Evolutionary conservation across 2,797 vertebrate species (phyloP).

Genomic region (Pseudotriccus pelzelni): DNA sequence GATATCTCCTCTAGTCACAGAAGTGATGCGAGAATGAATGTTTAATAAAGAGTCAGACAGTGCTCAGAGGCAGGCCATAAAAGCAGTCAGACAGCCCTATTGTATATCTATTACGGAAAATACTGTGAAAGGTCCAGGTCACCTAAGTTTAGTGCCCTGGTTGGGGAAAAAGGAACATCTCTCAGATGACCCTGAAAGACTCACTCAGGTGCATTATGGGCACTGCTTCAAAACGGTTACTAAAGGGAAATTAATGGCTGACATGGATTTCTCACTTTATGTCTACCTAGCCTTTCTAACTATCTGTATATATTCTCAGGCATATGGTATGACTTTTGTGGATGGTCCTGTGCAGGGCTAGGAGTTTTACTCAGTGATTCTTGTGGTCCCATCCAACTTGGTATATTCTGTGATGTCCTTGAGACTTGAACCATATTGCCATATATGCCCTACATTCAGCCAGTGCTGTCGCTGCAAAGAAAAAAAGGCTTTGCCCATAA

Average conservation of each 20-base stretch:
- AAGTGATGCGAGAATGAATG: not conserved
- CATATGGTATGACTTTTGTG: not conserved
- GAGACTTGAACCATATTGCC: not conserved
- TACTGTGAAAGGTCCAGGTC: not conserved
- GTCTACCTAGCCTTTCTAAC: not conserved
- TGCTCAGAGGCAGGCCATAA: not conserved
- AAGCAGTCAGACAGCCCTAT: not conserved
- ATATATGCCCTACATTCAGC: not conserved
- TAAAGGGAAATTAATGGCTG: not conserved
- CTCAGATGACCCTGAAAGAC: not conserved
- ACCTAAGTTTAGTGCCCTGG: not conserved
- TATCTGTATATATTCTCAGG: not conserved
- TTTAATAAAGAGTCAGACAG: not conserved
- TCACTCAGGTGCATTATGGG: accelerated
- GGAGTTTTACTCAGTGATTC: not conserved
- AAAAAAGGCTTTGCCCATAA: not conserved
- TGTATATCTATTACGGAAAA: not conserved
- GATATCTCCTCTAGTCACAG: not conserved
- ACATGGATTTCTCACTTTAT: not conserved
- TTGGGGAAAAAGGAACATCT: not conserved
- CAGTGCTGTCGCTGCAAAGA: not conserved
- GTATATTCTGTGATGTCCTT: not conserved
- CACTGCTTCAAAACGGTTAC: not conserved
- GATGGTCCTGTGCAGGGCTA: not conserved
- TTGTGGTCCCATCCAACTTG: not conserved